Percentiles rank a stretch among this genome's conserved stretches.
Conservation (phyloP, 2,888 invertebrate genomes). For the Eilema caniola region DNA sequence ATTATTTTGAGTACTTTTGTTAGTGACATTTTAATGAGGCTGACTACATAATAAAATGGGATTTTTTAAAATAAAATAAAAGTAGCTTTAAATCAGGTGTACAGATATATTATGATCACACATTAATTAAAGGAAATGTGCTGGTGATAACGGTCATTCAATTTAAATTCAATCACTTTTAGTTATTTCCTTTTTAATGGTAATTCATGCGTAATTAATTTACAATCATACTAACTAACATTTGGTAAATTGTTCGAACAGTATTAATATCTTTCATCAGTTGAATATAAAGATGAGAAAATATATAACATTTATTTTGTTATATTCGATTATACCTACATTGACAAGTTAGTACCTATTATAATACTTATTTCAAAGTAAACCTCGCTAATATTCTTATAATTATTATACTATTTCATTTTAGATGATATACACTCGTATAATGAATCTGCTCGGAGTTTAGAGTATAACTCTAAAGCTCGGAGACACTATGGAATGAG, state of each 20-base stretch:
- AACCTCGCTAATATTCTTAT: neutral
- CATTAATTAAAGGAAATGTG: conserved; percentile 6
- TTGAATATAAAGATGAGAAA: conserved; percentile 43
- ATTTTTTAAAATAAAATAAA: too few species aligned
- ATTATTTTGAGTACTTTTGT: too few species aligned
- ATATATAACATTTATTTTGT: conserved; percentile 33
- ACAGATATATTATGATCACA: neutral
- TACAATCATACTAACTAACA: neutral
- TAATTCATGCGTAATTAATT: neutral
- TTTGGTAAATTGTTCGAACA: neutral
- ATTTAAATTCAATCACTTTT: conserved; percentile 8
- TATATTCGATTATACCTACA: conserved; percentile 42
- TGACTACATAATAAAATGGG: neutral
- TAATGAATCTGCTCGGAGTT: conserved; percentile 55
- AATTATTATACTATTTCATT: conserved; percentile 28
- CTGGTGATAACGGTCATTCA: conserved; percentile 6
- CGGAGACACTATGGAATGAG: conserved; percentile 74
- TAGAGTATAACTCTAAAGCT: too few species aligned
- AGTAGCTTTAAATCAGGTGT: neutral
- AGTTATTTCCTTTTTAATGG: neutral
- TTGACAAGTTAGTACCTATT: conserved; percentile 42
- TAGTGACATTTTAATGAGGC: too few species aligned
- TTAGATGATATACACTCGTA: conserved; percentile 42
- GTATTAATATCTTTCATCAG: conserved; percentile 8
- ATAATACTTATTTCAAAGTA: neutral